Conservation (phyloP, 2,797 vertebrate genomes). For the Prunella strophiata region DNA sequence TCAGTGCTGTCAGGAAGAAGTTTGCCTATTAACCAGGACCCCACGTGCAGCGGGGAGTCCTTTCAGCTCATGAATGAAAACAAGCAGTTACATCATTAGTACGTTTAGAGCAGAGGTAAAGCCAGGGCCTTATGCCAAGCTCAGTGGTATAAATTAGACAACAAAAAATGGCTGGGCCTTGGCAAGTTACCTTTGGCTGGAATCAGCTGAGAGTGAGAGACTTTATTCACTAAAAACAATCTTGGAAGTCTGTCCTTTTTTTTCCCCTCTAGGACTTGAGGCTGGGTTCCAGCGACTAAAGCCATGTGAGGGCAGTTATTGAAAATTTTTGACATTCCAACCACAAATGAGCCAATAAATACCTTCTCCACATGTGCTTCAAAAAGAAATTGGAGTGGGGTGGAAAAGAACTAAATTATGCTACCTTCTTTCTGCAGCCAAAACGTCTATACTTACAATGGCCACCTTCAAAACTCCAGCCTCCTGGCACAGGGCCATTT, state of each 20-base stretch:
- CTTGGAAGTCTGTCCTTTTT: slow-evolving; percentile 72
- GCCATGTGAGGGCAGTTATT: slow-evolving; percentile 83
- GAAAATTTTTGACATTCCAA: slow-evolving; percentile 93
- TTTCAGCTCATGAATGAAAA: slow-evolving; percentile 78
- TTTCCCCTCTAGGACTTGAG: slow-evolving; percentile 63
- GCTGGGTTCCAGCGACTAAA: slow-evolving; percentile 79
- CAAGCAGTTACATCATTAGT: slow-evolving; percentile 82
- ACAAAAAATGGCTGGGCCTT: slow-evolving; percentile 74
- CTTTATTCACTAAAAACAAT: slow-evolving; percentile 80
- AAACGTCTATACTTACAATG: slow-evolving; percentile 83
- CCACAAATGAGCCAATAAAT: slow-evolving; percentile 92
- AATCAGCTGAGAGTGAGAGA: slow-evolving; percentile 83
- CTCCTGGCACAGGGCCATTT: slow-evolving; percentile 74
- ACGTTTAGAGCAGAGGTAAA: slow-evolving; percentile 74
- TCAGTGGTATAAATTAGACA: slow-evolving; percentile 79
- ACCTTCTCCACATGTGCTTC: slow-evolving; percentile 89
- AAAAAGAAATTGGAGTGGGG: slow-evolving; percentile 82
- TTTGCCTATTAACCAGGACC: slow-evolving; percentile 63
- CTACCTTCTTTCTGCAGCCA: slow-evolving; percentile 83
- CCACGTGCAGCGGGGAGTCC: slow-evolving; percentile 67
- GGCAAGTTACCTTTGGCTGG: slow-evolving; percentile 76
- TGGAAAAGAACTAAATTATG: slow-evolving; percentile 82
- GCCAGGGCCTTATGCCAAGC: slow-evolving; percentile 68
- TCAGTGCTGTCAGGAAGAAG: slow-evolving; percentile 47
- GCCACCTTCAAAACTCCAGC: slow-evolving; percentile 82